Base-by-base conservation (phyloP, 92 coral and sea anemone genomes). In the Pocillopora meandrina region DNA sequence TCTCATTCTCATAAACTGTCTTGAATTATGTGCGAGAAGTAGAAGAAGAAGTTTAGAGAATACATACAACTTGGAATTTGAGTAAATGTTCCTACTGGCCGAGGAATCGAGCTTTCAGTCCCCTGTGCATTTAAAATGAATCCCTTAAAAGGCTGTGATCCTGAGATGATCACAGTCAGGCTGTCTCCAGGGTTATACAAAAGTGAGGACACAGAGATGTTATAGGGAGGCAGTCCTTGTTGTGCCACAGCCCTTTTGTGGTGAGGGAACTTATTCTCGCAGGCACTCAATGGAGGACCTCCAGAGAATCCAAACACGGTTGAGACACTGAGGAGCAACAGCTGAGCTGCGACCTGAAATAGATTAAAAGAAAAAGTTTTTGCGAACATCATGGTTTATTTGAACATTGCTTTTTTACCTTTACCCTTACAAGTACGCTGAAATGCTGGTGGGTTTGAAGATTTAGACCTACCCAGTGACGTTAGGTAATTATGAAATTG, bases 11-110 rank as follows among this genome's bases (percentile, higher is more conserved):
- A 7, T 14, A 13, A 65, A 23, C 10, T 7, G 68, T 64, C 26
- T 64, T 19, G 7, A 12, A 55, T 58, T 36, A 31, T 21, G 21
- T 13, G 79, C 59, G 36, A 75, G 19, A 31, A 31, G 66, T 21
- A 21, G 2, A 58, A 2, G 33, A 52, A 52, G 19, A 20, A 15
- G 19, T 34, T 61, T 9, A 13, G 2, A 17, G 61, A 61, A 61
- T 55, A 74, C 73, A 7, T 83, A 83, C 86, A 64, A 16, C n/a
- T 18, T 26, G 72, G 80, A 20, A 83, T 64, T 55, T 83, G 12
- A 21, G 42, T 49, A 58, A 91, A 91, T 19, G 26, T 69, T 60
- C 94, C 94, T 16, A 91, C 88, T 1, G 94, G 94, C 91, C 83
- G 82, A 26, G 87, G 71, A 21, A 82, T 58, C n/a, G 75, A 65